Base-by-base conservation (phyloP, 2,113 vertebrate species). In the Bujurquina vittata region DNA sequence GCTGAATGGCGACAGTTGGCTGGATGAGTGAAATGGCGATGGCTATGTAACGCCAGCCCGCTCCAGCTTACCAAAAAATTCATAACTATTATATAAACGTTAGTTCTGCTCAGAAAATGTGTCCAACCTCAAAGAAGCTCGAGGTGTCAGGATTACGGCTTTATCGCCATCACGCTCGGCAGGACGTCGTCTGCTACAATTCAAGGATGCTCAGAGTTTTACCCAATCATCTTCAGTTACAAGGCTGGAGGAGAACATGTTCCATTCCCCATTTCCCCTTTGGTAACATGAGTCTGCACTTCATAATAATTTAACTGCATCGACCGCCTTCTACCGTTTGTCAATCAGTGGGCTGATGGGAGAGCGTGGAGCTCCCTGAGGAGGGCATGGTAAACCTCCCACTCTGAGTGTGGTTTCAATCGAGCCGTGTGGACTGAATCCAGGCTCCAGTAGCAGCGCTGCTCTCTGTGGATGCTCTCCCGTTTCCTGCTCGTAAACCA, bases 401-500 rank as follows among this genome's bases (percentile, higher is more conserved):
- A 93, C 89, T 88, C 80, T 2, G 67, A 94, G 85, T 88, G 89
- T 91, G 92, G 89, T 92, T 93, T 94, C 77, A 90, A 83, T 84
- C 72, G 85, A 35, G 77, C 88, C 43, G 37, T 79, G 62, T 93
- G 88, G 91, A 93, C 78, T 62, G 35, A 77, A 81, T 92, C 86
- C 88, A 91, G 87, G 83, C 83, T 92, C 81, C 90, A 89, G 91
- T 84, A 93, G 92, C 85, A 85, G 75, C 26, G 7, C 46, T 11
- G 35, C 87, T 84, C 87, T 87, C 59, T 61, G 60, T 29, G 85
- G 87, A 93, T 83, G 76, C 26, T 79, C 80, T 92, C 79, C 83
- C 55, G 88, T 86, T 94, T 94, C 92, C 92, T 91, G 69, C 85
- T 92, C 79, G 79, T 87, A 89, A 88, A 93, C 92, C 94, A 87